phyloP scores from a whole-genome alignment of 2,888 invertebrate genomes.

The Erpobdella octoculata region DNA sequence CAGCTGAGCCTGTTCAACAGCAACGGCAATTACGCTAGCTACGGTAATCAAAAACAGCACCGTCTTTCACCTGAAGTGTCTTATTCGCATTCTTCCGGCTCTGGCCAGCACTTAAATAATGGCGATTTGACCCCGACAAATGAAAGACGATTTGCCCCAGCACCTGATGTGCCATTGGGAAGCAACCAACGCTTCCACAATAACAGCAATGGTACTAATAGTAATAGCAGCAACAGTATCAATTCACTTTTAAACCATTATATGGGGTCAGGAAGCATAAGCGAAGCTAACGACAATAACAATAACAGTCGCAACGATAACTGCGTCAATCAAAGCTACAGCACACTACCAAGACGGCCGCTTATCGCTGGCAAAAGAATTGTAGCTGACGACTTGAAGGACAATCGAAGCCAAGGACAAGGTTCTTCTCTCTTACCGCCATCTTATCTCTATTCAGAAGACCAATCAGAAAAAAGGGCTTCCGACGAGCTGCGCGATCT shows the following conservation, averaged over 20 bases:
- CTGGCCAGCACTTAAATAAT: background rate
- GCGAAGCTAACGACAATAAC: constrained; percentile 12
- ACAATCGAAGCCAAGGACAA: background rate
- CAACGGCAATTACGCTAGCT: constrained; percentile 5
- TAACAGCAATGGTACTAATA: background rate
- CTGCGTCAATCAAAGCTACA: background rate
- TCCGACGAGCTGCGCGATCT: constrained; percentile 16
- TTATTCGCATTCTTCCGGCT: background rate
- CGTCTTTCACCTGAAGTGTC: background rate
- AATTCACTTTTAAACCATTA: constrained; percentile 19
- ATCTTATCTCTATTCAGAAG: background rate
- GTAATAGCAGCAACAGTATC: constrained; percentile 14
- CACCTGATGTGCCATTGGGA: background rate
- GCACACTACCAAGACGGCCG: background rate
- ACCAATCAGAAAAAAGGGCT: background rate
- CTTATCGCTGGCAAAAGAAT: background rate
- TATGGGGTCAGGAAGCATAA: background rate
- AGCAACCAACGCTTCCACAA: background rate
- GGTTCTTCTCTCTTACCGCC: background rate
- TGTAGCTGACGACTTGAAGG: background rate
- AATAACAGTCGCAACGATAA: constrained; percentile 11
- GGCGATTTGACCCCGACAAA: constrained; percentile 31
- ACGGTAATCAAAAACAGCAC: background rate
- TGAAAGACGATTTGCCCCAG: constrained; percentile 12
- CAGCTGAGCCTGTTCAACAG: constrained; percentile 2